Percentiles rank a stretch among this genome's conserved stretches.
Evolutionary conservation across 2,113 vertebrate genomes (phyloP).

Genomic region (Nettapus auritus): DNA sequence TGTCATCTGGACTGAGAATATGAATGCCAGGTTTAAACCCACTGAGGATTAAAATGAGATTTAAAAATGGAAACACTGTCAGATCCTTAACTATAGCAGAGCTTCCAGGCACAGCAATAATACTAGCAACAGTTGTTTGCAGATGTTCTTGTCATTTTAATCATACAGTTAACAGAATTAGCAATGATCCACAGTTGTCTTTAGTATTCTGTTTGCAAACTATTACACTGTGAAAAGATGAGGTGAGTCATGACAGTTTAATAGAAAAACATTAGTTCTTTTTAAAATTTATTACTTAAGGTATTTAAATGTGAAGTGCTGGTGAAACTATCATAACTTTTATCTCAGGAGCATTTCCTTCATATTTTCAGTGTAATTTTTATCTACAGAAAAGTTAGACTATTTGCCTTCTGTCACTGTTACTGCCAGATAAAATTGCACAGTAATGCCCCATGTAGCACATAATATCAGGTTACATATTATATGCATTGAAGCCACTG

Average conservation of each 20-base stretch:
- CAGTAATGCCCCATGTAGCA: neutral
- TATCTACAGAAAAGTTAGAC: neutral
- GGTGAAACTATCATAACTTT: neutral
- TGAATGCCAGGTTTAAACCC: neutral
- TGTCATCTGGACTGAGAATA: neutral
- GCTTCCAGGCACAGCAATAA: conserved; percentile 40
- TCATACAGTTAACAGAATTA: conserved; percentile 64
- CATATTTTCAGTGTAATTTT: neutral
- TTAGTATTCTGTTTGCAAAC: conserved; percentile 10
- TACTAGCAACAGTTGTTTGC: conserved; percentile 58
- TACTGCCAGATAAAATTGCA: neutral
- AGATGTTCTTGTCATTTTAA: conserved; percentile 67
- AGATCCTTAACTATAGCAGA: conserved; percentile 23
- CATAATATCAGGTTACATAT: neutral
- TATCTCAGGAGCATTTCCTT: neutral
- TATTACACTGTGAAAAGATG: neutral
- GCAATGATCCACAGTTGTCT: conserved; percentile 26
- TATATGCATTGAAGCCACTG: neutral
- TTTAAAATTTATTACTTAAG: neutral
- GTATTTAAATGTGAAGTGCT: conserved; percentile 22
- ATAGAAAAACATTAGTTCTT: conserved; percentile 1
- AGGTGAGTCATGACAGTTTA: conserved; percentile 11
- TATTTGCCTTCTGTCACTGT: neutral
- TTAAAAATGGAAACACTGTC: conserved; percentile 29
- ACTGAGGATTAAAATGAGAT: conserved; percentile 14